Conservation (phyloP, 2,797 vertebrate species). For the Anniella stebbinsi region DNA sequence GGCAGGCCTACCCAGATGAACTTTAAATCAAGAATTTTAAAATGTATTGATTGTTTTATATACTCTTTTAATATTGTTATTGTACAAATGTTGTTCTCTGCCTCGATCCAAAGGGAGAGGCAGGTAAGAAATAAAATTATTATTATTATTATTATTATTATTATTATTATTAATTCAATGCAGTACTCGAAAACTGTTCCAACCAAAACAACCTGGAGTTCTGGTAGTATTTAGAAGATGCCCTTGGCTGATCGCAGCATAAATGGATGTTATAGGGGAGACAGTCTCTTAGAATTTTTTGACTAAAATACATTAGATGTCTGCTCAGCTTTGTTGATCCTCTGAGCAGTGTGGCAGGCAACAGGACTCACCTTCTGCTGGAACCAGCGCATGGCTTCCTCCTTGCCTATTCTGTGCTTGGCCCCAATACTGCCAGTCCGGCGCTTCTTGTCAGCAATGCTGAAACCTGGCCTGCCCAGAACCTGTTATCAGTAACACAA, state of each 20-base stretch:
- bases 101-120: no score
- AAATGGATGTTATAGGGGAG: no score
- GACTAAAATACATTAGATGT: neutral
- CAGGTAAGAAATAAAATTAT: no score
- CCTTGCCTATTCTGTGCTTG: slow-evolving; percentile 97
- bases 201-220: neutral
- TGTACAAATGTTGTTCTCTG: no score
- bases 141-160: no score
- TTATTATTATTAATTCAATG: no score
- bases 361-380: slow-evolving; percentile 91
- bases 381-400: slow-evolving; percentile 99
- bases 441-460: slow-evolving; percentile 98
- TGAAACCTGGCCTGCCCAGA: slow-evolving; percentile 96
- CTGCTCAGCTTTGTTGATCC: no score
- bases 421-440: slow-evolving; percentile 94
- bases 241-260: neutral
- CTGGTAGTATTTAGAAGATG: neutral
- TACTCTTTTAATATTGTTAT: no score
- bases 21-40: no score
- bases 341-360: fast-evolving
- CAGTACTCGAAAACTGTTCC: neutral
- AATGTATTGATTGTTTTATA: no score
- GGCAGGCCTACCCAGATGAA: no score
- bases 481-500: slow-evolving; percentile 81
- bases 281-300: neutral